These are phyloP conservation scores for Drosophila subobscura DNA, from an alignment of 1,140 invertebrate genomes.

Conservation along the genomic window DNA sequence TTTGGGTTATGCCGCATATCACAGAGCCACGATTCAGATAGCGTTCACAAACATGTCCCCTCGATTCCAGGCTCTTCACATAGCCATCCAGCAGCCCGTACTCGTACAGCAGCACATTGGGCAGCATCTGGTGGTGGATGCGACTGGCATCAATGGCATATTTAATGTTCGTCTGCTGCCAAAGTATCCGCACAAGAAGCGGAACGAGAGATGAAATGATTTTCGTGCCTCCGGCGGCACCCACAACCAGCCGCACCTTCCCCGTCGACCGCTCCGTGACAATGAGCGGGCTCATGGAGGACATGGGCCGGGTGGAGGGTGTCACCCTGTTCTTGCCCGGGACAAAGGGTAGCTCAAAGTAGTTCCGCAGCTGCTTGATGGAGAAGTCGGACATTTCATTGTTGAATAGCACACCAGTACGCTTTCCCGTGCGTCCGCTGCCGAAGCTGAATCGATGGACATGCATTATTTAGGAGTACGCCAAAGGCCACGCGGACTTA, in stretches of 20 bases:
- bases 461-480: too few species aligned
- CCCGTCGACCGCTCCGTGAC: constrained; percentile 89
- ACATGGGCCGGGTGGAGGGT: constrained; percentile 92
- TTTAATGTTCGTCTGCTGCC: constrained; percentile 90
- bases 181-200: constrained; percentile 89
- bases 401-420: constrained; percentile 96
- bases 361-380: constrained; percentile 89
- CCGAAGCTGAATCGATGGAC: constrained; percentile 57
- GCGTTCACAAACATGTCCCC: constrained; percentile 88
- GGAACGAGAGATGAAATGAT: constrained; percentile 93
- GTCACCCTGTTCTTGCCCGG: constrained; percentile 91
- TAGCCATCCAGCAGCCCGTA: constrained; percentile 85
- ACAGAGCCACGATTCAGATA: constrained; percentile 89
- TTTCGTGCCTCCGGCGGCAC: constrained; percentile 96
- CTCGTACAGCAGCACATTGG: constrained; percentile 93
- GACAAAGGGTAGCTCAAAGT: constrained; percentile 88
- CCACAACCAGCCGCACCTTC: constrained; percentile 91
- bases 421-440: constrained; percentile 67
- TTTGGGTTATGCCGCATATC: constrained; percentile 87
- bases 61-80: constrained; percentile 86
- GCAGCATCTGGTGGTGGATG: constrained; percentile 96
- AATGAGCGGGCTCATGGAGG: constrained; percentile 96
- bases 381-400: constrained; percentile 98
- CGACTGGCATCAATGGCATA: constrained; percentile 92
- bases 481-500: constrained; percentile 85